Evolutionary conservation across 2,113 vertebrate genomes (phyloP), one percentile per base, ranked within the genome.

Genomic region (Archocentrus centrarchus): DNA sequence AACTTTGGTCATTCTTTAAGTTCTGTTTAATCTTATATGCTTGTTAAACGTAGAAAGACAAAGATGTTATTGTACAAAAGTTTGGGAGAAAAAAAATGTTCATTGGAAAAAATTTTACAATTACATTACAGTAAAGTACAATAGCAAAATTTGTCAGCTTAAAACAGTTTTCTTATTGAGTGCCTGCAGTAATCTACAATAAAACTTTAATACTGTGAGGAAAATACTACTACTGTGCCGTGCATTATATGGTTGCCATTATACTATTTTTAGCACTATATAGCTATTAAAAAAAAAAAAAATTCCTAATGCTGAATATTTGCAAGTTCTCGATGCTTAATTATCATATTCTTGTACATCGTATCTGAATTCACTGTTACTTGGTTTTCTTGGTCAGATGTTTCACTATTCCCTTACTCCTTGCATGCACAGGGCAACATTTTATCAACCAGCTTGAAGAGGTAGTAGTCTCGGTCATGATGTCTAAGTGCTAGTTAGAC

Each of bases 21-120:
- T 78, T 77, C 80, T 81, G 85, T 89, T 82, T 91, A 75, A 87
- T 75, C 24, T 61, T 86, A 75, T 39, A 27, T 80, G 76, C 59
- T 30, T 27, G 41, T 83, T 82, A 75, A 84, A 70, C 7, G 44
- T 78, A 55, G 24, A 75, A 39, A 73, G 50, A 66, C 22, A 62
- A 47, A 32, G 7, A 61, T 11, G 63, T 47, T 11, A 18, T 13
- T 62, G 75, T 27, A n/a, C 17, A 47, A 37, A n/a, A 24, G 39
- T n/a, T 55, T 59, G 39, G 61, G 7, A 60, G n/a, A 3, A 32
- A 32, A 50, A 59, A 53, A 76, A n/a, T 75, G 24, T 6, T 39
- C 35, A 13, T 22, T 7, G 15, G 50, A 50, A 70, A 24, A 50
- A 20, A 30, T 50, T 30, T 70, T 41, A 27, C 41, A 50, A 7